Conservation (phyloP, 1,140 invertebrate genomes). For the Drosophila setifemur region DNA sequence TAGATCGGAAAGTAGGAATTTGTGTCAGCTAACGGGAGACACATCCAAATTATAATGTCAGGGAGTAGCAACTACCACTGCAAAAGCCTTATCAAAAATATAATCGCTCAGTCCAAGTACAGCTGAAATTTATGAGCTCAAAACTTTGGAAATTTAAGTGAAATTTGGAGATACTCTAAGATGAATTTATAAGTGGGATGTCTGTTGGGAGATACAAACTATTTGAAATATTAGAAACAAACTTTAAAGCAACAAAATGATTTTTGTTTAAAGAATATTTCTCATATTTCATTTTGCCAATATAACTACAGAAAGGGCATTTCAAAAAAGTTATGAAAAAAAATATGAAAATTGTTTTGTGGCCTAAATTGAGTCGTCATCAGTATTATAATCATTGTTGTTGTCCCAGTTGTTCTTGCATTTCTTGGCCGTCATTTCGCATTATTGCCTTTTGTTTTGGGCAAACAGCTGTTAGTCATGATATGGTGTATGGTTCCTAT, state of each 20-base stretch:
- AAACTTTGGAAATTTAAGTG: neutral
- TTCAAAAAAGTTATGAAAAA: neutral
- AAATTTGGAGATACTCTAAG: neutral
- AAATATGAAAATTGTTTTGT: slow-evolving; percentile 12
- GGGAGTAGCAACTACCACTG: neutral
- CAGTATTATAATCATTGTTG: slow-evolving; percentile 23
- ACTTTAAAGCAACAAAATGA: no score
- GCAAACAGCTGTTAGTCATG: slow-evolving; percentile 70
- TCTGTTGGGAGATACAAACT: no score
- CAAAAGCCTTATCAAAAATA: slow-evolving; percentile 47
- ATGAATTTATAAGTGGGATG: no score
- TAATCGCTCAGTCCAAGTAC: slow-evolving; percentile 19
- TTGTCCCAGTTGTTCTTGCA: slow-evolving; percentile 26
- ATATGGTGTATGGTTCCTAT: slow-evolving; percentile 36
- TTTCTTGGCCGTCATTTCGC: slow-evolving; percentile 52
- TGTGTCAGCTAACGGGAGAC: slow-evolving; percentile 21
- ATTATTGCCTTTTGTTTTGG: slow-evolving; percentile 60
- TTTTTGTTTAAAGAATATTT: no score
- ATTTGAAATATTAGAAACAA: no score
- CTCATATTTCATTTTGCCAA: no score
- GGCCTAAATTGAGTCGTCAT: slow-evolving; percentile 64
- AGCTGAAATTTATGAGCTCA: neutral
- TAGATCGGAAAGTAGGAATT: slow-evolving; percentile 1
- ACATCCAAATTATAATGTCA: neutral
- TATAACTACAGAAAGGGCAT: no score